Conservation (phyloP, 2,113 vertebrate species). For the Odontesthes bonariensis region DNA sequence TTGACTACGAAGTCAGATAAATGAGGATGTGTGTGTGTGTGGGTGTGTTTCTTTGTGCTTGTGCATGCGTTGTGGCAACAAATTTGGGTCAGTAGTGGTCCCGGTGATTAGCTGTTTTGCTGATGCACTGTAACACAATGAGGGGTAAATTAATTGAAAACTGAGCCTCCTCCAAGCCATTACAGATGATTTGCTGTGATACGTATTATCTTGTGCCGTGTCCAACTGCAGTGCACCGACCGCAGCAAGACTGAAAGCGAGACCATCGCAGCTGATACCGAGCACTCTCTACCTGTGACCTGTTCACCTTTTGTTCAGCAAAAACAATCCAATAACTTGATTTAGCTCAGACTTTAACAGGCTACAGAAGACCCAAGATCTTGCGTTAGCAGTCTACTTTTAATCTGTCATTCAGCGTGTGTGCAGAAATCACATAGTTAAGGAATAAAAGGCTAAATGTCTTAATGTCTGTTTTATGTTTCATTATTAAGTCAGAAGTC, state of each 20-base stretch:
- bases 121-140: conserved; percentile 56
- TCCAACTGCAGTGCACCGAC: not conserved
- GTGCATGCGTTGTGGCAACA: not conserved
- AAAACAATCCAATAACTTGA: conserved; percentile 2
- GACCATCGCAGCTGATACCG: conserved; percentile 16
- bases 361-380: not conserved
- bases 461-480: no score
- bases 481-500: no score
- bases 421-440: no score
- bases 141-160: conserved; percentile 64
- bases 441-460: no score
- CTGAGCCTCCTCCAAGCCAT: conserved; percentile 40
- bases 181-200: conserved; percentile 52
- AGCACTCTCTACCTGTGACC: conserved; percentile 28
- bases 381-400: not conserved
- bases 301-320: not conserved
- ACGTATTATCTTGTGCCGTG: conserved; percentile 56
- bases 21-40: not conserved
- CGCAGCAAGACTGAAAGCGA: conserved; percentile 41
- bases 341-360: not conserved
- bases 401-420: no score
- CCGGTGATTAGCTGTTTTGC: conserved; percentile 45
- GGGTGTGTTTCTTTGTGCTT: not conserved
- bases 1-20: not conserved
- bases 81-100: conserved; percentile 55